Percentiles rank a stretch among this genome's conserved stretches.
Conservation (phyloP, 1,140 invertebrate species). For the Maniola jurtina region DNA sequence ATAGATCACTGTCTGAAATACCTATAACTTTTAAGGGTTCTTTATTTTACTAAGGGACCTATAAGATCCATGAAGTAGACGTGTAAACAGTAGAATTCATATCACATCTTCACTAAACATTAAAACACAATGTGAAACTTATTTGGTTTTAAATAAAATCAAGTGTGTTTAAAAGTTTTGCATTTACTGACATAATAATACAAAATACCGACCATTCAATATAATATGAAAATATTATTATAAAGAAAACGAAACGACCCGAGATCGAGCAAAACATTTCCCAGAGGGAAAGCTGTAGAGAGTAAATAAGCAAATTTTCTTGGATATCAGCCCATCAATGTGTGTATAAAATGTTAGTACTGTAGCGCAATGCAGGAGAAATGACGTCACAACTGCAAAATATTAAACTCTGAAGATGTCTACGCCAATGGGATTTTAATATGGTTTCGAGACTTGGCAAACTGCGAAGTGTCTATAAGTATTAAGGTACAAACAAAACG, state of each 20-base stretch:
- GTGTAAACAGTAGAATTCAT: no score
- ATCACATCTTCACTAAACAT: no score
- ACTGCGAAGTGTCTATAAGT: conserved; percentile 24
- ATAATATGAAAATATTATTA: conserved; percentile 1
- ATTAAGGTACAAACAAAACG: conserved; percentile 18
- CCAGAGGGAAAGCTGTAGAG: conserved; percentile 31
- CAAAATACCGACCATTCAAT: no score
- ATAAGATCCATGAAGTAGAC: no score
- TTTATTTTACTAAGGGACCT: no score
- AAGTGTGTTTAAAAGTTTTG: no score
- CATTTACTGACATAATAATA: no score
- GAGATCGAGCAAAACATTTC: conserved; percentile 32
- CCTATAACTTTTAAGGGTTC: no score
- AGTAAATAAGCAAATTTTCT: conserved; percentile 47
- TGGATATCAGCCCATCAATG: conserved; percentile 43
- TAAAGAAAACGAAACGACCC: conserved; percentile 24
- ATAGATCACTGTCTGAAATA: no score
- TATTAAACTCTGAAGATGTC: conserved; percentile 33
- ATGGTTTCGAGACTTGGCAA: conserved; percentile 29
- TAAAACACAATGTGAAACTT: no score
- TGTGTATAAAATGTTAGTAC: conserved; percentile 43
- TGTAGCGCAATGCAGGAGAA: conserved; percentile 42
- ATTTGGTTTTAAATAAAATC: no score
- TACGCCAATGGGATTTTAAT: conserved; percentile 30
- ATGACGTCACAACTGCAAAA: conserved; percentile 36